Percentiles rank a stretch among this genome's conserved stretches.
phyloP scores from a whole-genome alignment of 2,888 invertebrate species.

The Neocrepidodera transversa region DNA sequence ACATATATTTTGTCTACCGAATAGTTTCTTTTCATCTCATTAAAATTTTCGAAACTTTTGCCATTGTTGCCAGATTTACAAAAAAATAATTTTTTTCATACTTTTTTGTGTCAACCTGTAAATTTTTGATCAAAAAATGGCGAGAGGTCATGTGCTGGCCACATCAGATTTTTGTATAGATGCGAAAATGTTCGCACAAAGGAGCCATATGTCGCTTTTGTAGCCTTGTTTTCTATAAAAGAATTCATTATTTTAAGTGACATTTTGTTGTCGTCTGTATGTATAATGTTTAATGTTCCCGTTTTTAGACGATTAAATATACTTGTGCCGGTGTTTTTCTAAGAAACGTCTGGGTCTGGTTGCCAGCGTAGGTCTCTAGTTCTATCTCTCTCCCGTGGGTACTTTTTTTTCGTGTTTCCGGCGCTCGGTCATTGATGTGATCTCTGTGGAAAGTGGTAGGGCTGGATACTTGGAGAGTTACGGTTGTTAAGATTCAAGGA shows the following conservation, averaged over 20 bases:
- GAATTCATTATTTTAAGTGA: slow-evolving; percentile 16
- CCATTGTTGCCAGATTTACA: too few species aligned
- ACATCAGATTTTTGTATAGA: slow-evolving; percentile 10
- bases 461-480: slow-evolving; percentile 50
- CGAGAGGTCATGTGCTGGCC: too few species aligned
- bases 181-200: slow-evolving; percentile 36
- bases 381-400: slow-evolving; percentile 45
- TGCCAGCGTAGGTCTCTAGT: slow-evolving; percentile 48
- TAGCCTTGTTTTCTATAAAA: slow-evolving; percentile 29
- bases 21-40: too few species aligned
- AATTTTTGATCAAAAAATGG: too few species aligned
- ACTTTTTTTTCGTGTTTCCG: slow-evolving; percentile 56
- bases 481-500: slow-evolving; percentile 50
- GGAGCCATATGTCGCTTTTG: slow-evolving; percentile 50
- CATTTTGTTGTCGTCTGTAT: background rate
- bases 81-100: too few species aligned
- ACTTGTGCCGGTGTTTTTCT: slow-evolving; percentile 45
- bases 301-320: slow-evolving; percentile 20
- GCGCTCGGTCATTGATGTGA: slow-evolving; percentile 63
- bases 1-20: too few species aligned
- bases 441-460: slow-evolving; percentile 61
- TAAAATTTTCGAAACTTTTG: too few species aligned
- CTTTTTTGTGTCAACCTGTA: too few species aligned
- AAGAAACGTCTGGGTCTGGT: slow-evolving; percentile 48
- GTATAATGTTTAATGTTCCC: background rate